phyloP scores from a whole-genome alignment of 1,140 invertebrate genomes.

The Megathymus violae region DNA sequence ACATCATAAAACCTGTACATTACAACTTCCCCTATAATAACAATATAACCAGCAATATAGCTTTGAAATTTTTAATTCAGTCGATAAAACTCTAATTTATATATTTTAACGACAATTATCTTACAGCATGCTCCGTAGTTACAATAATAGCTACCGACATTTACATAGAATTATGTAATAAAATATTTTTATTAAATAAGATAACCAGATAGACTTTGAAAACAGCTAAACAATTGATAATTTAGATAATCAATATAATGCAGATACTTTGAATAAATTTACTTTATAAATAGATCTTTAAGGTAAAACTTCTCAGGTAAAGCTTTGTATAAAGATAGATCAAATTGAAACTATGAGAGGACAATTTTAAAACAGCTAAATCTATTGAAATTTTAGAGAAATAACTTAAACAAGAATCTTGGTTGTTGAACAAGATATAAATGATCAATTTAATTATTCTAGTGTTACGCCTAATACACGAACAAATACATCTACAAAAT shows the following conservation, averaged over 20 bases:
- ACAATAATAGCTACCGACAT: constrained; percentile 58
- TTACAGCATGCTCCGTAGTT: constrained; percentile 62
- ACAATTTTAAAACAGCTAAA: constrained; percentile 45
- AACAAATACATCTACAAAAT: constrained; percentile 70
- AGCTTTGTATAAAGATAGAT: constrained; percentile 59
- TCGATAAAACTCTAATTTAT: constrained; percentile 60
- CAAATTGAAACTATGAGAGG: constrained; percentile 37
- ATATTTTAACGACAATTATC: constrained; percentile 47
- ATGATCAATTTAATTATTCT: constrained; percentile 30
- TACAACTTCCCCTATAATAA: constrained; percentile 25
- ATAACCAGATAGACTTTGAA: constrained; percentile 78
- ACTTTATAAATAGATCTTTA: constrained; percentile 36
- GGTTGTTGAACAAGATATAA: constrained; percentile 34
- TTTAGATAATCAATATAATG: constrained; percentile 57
- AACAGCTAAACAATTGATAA: constrained; percentile 70
- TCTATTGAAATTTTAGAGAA: constrained; percentile 33
- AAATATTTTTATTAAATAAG: constrained; percentile 68
- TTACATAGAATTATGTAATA: constrained; percentile 64
- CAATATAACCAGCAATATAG: constrained; percentile 48
- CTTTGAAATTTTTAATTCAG: constrained; percentile 62
- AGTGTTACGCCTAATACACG: constrained; percentile 59
- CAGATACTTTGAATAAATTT: constrained; percentile 47
- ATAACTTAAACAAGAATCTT: constrained; percentile 32
- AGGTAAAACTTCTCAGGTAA: constrained; percentile 39
- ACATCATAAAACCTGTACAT: constrained; percentile 33